phyloP scores from a whole-genome alignment of 1,140 invertebrate genomes.

The Microvelia longipes region DNA sequence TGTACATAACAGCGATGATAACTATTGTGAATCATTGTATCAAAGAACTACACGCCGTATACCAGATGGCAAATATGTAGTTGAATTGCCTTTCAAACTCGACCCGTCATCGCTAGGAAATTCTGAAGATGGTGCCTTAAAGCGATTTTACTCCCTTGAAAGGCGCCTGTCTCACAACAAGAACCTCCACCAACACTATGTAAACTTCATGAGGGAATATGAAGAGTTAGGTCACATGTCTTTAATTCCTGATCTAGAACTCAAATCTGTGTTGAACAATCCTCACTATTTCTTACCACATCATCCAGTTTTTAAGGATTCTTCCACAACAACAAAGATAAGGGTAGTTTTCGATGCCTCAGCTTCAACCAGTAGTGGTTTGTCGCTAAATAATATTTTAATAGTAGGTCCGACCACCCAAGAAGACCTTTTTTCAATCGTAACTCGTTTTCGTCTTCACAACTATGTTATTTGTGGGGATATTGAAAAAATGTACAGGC shows the following conservation, averaged over 20 bases:
- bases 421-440: slow-evolving; percentile 5
- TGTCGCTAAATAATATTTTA: slow-evolving; percentile 12
- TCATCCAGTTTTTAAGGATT: slow-evolving; percentile 16
- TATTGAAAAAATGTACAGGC: background rate
- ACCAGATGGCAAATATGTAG: background rate
- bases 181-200: background rate
- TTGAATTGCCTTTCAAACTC: background rate
- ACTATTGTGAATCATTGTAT: background rate
- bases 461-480: background rate
- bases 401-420: background rate
- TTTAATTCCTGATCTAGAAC: background rate
- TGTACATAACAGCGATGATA: background rate
- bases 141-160: background rate
- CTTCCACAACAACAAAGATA: slow-evolving; percentile 19
- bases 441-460: slow-evolving; percentile 16
- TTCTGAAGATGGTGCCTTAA: background rate
- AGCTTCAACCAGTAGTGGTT: slow-evolving; percentile 13
- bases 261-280: background rate
- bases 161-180: background rate
- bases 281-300: background rate
- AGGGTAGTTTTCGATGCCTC: slow-evolving; percentile 19
- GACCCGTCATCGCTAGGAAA: background rate
- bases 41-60: background rate
- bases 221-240: background rate
- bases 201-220: background rate